Percentiles rank a stretch among this genome's conserved stretches.
These are phyloP conservation scores for Poeciliopsis presidionis DNA, from an alignment of 2,797 vertebrate species.

Conservation along the genomic window DNA sequence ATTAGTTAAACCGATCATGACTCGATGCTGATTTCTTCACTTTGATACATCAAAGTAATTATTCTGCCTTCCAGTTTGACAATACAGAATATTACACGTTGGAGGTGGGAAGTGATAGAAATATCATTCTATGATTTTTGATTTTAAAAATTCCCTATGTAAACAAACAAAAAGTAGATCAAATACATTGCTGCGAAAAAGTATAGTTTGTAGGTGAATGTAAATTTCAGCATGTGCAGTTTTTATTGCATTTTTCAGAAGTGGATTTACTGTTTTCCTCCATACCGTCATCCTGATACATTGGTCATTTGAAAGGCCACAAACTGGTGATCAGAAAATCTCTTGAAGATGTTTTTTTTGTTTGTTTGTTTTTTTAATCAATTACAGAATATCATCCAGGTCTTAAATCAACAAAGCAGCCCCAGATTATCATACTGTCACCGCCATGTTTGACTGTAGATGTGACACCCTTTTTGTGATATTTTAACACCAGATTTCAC, in stretches of 20 bases:
- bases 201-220: neutral
- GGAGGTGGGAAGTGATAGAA: neutral
- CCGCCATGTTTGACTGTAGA: neutral
- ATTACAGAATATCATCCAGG: neutral
- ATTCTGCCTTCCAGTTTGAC: constrained; percentile 36
- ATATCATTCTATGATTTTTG: neutral
- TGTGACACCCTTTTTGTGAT: neutral
- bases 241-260: neutral
- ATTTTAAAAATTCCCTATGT: neutral
- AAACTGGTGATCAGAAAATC: neutral
- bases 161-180: neutral
- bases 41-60: constrained; percentile 37
- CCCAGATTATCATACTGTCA: neutral
- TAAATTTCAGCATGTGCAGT: neutral
- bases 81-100: neutral
- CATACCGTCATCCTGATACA: neutral
- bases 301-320: neutral
- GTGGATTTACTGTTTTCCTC: neutral
- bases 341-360: neutral
- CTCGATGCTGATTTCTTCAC: constrained; percentile 29
- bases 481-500: neutral
- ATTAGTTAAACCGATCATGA: constrained; percentile 13
- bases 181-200: neutral
- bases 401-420: neutral
- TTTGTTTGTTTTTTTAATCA: neutral